These are phyloP conservation scores for Alligator mississippiensis DNA, from an alignment of 2,113 vertebrate species.

Conservation along the genomic window DNA sequence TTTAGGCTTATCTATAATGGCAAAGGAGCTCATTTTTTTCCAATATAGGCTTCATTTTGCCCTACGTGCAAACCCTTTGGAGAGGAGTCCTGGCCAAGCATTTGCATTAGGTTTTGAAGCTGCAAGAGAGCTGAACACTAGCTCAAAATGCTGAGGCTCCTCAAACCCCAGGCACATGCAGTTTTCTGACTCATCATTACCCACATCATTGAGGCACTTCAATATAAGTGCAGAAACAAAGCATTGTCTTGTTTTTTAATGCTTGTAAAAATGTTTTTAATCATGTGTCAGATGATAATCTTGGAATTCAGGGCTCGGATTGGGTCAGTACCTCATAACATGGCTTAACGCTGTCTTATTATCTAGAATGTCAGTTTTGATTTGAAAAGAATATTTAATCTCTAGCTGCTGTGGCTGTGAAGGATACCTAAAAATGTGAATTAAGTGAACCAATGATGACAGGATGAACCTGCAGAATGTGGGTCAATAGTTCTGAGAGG, in stretches of 20 bases:
- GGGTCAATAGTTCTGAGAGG: not conserved
- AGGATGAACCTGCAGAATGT: not conserved
- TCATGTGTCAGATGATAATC: not conserved
- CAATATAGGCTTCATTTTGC: too few relatives aligned
- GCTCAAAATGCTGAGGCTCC: not conserved
- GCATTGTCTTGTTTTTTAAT: not conserved
- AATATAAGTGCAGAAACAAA: not conserved
- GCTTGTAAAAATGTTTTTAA: not conserved
- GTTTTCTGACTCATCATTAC: not conserved
- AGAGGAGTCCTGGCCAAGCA: too few relatives aligned
- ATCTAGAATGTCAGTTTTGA: not conserved
- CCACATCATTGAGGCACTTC: not conserved
- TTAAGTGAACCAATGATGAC: not conserved
- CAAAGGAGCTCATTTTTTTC: too few relatives aligned
- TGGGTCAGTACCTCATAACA: not conserved
- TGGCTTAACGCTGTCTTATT: not conserved
- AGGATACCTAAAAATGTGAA: not conserved
- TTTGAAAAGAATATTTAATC: not conserved
- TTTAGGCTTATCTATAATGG: too few relatives aligned
- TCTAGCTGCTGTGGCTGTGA: not conserved
- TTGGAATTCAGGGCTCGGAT: not conserved
- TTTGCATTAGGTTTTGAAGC: not conserved
- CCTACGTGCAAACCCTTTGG: too few relatives aligned
- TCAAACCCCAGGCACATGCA: not conserved
- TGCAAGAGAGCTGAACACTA: not conserved